phyloP scores from a whole-genome alignment of 2,113 vertebrate species.

The Pleuronectes platessa region DNA sequence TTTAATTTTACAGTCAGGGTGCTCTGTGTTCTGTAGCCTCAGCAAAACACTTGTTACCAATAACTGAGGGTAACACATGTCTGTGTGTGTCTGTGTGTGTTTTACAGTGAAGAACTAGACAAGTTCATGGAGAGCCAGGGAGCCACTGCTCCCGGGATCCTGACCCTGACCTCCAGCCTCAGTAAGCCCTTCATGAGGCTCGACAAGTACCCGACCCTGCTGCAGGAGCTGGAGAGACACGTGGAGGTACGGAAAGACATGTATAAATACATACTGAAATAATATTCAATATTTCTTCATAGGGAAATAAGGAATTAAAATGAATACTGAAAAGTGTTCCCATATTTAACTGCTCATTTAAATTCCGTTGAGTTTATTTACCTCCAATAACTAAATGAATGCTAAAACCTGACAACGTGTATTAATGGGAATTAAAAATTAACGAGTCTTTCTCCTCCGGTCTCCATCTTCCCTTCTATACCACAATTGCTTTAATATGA shows the following conservation, averaged over 20 bases:
- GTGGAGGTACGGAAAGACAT: constrained; percentile 87
- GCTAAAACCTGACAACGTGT: neutral
- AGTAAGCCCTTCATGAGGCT: constrained; percentile 98
- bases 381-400: neutral
- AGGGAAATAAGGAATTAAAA: neutral
- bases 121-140: constrained; percentile 98
- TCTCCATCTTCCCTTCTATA: too few species aligned
- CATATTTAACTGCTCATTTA: neutral
- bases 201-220: constrained; percentile 93
- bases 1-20: too few species aligned
- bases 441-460: neutral
- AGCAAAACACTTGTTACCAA: too few species aligned
- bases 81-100: constrained; percentile 7
- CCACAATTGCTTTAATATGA: too few species aligned
- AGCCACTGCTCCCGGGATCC: constrained; percentile 87
- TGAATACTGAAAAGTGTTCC: neutral
- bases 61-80: neutral
- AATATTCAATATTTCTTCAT: neutral
- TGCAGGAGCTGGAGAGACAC: constrained; percentile 96
- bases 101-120: constrained; percentile 90
- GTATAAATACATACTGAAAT: neutral
- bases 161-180: constrained; percentile 94
- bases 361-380: neutral
- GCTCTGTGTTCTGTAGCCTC: too few species aligned
- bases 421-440: neutral